Conservation (phyloP, 1,140 invertebrate species). For the Carposina sasakii region DNA sequence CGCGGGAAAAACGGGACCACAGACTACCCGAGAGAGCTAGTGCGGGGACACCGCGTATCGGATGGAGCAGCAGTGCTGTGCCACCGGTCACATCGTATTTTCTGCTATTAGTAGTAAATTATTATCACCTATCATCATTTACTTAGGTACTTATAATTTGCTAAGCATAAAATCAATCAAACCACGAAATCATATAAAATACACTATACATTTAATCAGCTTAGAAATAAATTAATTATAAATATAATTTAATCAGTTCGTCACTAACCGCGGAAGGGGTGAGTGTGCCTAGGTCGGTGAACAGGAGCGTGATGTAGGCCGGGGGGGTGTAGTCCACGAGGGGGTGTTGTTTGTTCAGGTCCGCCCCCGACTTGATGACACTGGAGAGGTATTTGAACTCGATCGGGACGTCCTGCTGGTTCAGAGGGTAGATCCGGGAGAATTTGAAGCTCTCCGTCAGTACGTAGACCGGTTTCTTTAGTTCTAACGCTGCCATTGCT, state of each 20-base stretch:
- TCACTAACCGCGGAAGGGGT: conserved; percentile 97
- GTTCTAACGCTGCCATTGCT: conserved; percentile 90
- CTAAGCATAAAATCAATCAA: too few species aligned
- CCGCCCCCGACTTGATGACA: conserved; percentile 73
- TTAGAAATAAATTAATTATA: conserved; percentile 72
- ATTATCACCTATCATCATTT: too few species aligned
- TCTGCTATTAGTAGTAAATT: too few species aligned
- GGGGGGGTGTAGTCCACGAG: conserved; percentile 97
- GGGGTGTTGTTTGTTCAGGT: conserved; percentile 85
- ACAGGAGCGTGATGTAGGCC: conserved; percentile 91
- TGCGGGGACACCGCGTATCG: too few species aligned
- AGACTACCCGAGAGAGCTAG: too few species aligned
- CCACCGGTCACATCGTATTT: too few species aligned
- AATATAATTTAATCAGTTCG: conserved; percentile 96
- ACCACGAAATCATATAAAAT: too few species aligned
- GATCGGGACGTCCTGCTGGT: conserved; percentile 92
- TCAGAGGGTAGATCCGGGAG: conserved; percentile 92
- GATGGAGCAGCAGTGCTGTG: too few species aligned
- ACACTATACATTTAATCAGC: too few species aligned
- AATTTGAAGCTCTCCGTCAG: conserved; percentile 98
- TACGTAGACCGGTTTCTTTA: conserved; percentile 97
- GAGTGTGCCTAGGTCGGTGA: conserved; percentile 96
- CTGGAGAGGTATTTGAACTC: conserved; percentile 87
- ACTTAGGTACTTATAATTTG: too few species aligned
- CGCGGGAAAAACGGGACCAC: too few species aligned